A percentile compares a stretch with the other conserved stretches of the same genome.
These are phyloP conservation scores for Sus scrofa DNA, from an alignment of 2,113 vertebrate genomes.

Conservation along the genomic window T2T-Sscrofa CM000824.6:198833501-198834000, in stretches of 20 bases:
- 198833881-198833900: not conserved
- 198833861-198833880: not conserved
- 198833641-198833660: not conserved
- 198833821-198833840: not conserved
- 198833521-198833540: not conserved
- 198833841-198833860: not conserved
- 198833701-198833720: not conserved
- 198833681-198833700: not conserved
- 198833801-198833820: not conserved
- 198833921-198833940: not conserved
- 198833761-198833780: not conserved
- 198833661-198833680: not conserved
- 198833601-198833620: not conserved
- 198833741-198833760: not conserved
- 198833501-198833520: not conserved
- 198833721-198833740: not conserved
- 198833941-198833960: not conserved
- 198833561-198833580: not conserved
- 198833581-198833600: slow-evolving; percentile 48
- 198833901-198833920: not conserved
- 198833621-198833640: not conserved
- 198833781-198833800: not conserved
- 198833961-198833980: not conserved
- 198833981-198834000: not conserved
- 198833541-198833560: slow-evolving; percentile 50